phyloP scores from a whole-genome alignment of 2,888 invertebrate genomes.

The Agrotis ipsilon region DNA sequence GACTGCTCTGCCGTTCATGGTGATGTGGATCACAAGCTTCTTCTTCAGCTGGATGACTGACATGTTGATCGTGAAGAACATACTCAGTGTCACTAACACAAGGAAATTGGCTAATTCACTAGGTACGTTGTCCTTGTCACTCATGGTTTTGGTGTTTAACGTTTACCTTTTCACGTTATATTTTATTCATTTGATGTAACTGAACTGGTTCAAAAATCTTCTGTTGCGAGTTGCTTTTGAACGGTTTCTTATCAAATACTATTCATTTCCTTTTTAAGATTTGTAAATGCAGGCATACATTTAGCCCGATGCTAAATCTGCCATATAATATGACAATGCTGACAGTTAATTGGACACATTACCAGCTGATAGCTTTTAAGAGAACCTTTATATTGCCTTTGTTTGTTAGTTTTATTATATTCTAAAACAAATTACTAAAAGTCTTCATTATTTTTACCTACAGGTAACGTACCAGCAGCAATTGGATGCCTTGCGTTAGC shows the following conservation, averaged over 20 bases:
- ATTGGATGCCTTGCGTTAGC: conserved; percentile 90
- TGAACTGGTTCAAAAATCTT: no score
- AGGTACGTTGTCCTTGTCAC: conserved; percentile 71
- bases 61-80: conserved; percentile 89
- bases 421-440: neutral
- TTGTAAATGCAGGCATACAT: no score
- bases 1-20: conserved; percentile 94
- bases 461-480: conserved; percentile 91
- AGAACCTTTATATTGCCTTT: no score
- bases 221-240: no score
- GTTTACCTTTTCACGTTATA: neutral
- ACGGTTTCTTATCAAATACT: no score
- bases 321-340: no score
- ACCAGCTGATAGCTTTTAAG: no score
- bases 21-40: conserved; percentile 94
- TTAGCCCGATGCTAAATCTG: no score
- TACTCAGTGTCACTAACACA: conserved; percentile 88
- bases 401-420: no score
- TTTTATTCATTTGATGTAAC: neutral
- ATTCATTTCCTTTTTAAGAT: no score
- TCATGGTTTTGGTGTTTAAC: no score
- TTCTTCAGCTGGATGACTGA: conserved; percentile 93
- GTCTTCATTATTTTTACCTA: conserved; percentile 46
- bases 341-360: no score
- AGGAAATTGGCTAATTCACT: conserved; percentile 91